Conservation (phyloP, 2,888 invertebrate genomes). For the Leucoptera coffeella region DNA sequence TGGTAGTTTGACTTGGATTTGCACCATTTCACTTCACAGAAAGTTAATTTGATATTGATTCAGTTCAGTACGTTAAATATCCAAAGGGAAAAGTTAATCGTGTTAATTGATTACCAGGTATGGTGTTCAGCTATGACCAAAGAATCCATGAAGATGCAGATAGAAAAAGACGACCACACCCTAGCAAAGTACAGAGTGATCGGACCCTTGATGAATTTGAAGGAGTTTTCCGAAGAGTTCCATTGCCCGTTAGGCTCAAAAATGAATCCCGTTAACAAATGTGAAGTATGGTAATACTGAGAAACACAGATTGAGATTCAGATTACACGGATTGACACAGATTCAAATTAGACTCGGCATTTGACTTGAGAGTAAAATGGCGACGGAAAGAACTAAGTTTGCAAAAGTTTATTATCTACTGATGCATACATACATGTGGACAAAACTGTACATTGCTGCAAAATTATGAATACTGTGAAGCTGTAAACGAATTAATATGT, state of each 20-base stretch:
- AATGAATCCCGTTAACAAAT: constrained; percentile 83
- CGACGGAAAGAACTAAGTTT: too few species aligned
- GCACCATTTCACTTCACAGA: too few species aligned
- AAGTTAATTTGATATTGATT: neutral
- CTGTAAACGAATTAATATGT: too few species aligned
- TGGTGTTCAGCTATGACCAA: constrained; percentile 88
- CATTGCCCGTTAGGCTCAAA: constrained; percentile 64
- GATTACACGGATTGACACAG: too few species aligned
- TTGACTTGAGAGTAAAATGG: too few species aligned
- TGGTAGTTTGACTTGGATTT: too few species aligned
- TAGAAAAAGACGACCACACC: constrained; percentile 90
- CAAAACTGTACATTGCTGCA: too few species aligned
- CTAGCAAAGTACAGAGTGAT: constrained; percentile 82
- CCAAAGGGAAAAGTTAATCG: neutral
- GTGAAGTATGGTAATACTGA: constrained; percentile 91
- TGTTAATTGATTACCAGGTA: constrained; percentile 44
- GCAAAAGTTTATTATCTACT: too few species aligned
- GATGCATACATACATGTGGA: too few species aligned
- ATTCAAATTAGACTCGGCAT: too few species aligned
- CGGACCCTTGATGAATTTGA: constrained; percentile 79
- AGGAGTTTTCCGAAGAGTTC: constrained; percentile 77
- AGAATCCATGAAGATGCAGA: constrained; percentile 76
- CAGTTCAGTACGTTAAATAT: neutral
- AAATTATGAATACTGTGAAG: too few species aligned
- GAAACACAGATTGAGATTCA: too few species aligned